Base-by-base conservation (phyloP, 1,140 invertebrate genomes). In the Drosophila auraria region DNA sequence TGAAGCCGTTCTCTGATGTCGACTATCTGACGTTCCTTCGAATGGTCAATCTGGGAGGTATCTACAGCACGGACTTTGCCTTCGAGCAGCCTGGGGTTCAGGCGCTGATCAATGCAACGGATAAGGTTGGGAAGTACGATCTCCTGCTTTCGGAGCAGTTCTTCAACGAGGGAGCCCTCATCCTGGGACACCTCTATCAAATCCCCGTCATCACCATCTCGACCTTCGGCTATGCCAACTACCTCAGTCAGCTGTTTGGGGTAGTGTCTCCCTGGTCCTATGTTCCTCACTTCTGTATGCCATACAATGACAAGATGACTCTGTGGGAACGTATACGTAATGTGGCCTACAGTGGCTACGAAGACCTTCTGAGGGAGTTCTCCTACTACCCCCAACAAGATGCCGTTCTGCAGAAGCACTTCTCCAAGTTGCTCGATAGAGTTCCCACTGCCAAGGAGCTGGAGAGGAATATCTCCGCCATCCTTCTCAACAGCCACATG, bases 401-500 rank as follows among this genome's bases (percentile, higher is more conserved):
- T 50, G 80, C 78, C 5, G 36, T 93, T 0, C 47, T 92, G 0
- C n/a, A 69, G 36, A 86, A 76, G 38, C 91, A 93, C 51, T 93
- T 93, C 40, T 78, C 83, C 8, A 42, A 80, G 2, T 15, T 64
- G 8, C 56, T 84, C 3, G 53, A 72, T 1, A 38, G 50, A 5
- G 47, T 91, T 3, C 93, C 94, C 0, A 82, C 90, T 1, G 60
- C 95, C 9, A 81, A 92, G 1, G 93, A 94, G 65, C 73, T 95
- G 36, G 93, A 94, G 47, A 92, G 89, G 25, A 94, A 94, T 62
- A 90, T 94, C 2, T 94, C 94, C 0, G 78, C 95, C 15, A 69
- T 95, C 3, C 89, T 96, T 7, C 47, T 93, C 2, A 94, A 94
- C 60, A 93, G 80, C 27, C 93, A 95, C 87, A 93, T 93, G 61